A percentile compares a stretch with the other conserved stretches of the same genome.
Conservation (phyloP, 2,797 vertebrate species). For the Zenarchopterus dispar region DNA sequence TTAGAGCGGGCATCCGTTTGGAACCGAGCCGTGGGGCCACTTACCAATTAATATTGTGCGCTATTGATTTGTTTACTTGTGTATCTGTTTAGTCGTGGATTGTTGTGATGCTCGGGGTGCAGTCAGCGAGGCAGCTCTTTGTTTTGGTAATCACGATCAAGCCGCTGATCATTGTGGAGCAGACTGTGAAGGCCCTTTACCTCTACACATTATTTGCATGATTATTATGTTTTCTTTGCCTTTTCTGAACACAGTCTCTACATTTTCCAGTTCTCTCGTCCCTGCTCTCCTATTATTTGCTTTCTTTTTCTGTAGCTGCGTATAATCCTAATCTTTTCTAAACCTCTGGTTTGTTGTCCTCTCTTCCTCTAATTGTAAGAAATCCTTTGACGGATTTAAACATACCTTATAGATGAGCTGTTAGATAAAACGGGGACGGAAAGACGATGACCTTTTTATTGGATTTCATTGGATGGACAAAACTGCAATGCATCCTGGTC, state of each 20-base stretch:
- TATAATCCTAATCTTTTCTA: background rate
- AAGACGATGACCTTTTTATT: background rate
- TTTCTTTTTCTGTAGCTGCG: background rate
- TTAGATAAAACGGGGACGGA: too few species aligned
- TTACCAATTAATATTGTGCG: conserved; percentile 21
- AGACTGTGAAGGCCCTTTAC: conserved; percentile 11
- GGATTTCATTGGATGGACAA: background rate
- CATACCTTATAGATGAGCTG: too few species aligned
- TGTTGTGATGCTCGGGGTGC: conserved; percentile 12
- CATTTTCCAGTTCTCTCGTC: too few species aligned
- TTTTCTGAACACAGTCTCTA: background rate
- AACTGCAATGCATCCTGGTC: background rate
- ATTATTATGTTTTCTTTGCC: background rate
- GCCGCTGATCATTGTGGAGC: conserved; percentile 29
- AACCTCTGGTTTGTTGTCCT: background rate
- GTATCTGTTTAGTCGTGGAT: conserved; percentile 12
- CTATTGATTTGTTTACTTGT: conserved; percentile 32
- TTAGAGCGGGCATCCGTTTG: conserved; percentile 29
- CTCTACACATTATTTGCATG: background rate
- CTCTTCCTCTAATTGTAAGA: background rate
- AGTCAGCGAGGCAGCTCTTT: conserved; percentile 21
- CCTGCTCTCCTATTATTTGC: background rate
- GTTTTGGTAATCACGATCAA: conserved; percentile 32
- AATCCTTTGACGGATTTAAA: conserved; percentile 2
- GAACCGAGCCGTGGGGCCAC: conserved; percentile 7